phyloP scores from a whole-genome alignment of 2,888 invertebrate genomes.

The Eledona agricola region DNA sequence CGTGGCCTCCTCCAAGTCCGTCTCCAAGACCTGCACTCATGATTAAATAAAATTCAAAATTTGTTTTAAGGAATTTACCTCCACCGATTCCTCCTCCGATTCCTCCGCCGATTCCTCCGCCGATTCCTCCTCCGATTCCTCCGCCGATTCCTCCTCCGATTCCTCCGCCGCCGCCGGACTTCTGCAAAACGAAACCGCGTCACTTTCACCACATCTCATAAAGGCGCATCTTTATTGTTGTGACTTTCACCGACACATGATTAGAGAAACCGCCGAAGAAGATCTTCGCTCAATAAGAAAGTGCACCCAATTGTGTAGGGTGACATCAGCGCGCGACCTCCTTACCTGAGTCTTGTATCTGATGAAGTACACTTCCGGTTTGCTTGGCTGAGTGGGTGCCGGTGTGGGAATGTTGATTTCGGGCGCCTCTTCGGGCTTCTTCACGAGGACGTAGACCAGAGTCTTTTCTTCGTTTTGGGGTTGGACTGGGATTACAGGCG shows the following conservation, averaged over 20 bases:
- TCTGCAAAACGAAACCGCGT: conserved; percentile 36
- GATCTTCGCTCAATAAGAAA: conserved; percentile 26
- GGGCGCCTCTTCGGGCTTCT: conserved; percentile 88
- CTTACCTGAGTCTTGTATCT: conserved; percentile 64
- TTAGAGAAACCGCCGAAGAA: conserved; percentile 37
- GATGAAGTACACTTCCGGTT: conserved; percentile 93
- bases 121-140: conserved; percentile 38
- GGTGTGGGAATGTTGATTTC: conserved; percentile 82
- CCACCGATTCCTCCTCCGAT: conserved; percentile 37
- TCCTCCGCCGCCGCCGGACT: conserved; percentile 37
- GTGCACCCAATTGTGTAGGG: conserved; percentile 28
- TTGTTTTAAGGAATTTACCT: conserved; percentile 21
- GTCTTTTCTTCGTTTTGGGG: conserved; percentile 91
- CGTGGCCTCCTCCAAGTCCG: conserved; percentile 56
- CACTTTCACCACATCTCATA: conserved; percentile 19
- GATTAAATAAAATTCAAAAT: conserved; percentile 14
- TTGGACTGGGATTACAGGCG: conserved; percentile 81
- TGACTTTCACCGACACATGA: conserved; percentile 40
- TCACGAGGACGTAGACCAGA: conserved; percentile 87
- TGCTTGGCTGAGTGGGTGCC: conserved; percentile 84
- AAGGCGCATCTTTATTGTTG: conserved; percentile 27
- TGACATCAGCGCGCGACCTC: conserved; percentile 29
- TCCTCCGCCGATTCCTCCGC: conserved; percentile 38
- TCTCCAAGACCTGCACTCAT: conserved; percentile 61
- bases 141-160: conserved; percentile 38